Evolutionary conservation across 2,888 invertebrate species (phyloP).

Genomic region (Andrena trimmerana): DNA sequence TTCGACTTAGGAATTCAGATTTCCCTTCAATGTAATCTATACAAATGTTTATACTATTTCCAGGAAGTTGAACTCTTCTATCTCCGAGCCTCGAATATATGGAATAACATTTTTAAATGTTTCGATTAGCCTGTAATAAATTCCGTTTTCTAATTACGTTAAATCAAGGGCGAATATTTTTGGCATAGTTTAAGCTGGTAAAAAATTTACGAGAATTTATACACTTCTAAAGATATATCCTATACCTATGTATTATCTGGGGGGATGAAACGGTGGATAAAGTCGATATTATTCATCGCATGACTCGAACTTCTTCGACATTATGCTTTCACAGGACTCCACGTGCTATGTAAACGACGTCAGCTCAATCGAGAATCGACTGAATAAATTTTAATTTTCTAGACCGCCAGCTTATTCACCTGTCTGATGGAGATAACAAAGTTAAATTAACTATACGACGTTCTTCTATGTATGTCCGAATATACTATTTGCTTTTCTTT

Average conservation of each 20-base stretch:
- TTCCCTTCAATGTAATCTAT: too few species aligned
- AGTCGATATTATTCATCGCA: conserved; percentile 36
- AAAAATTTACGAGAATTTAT: not conserved
- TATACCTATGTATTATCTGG: conserved; percentile 6
- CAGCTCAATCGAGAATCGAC: conserved; percentile 20
- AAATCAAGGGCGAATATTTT: too few species aligned
- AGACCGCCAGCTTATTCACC: conserved; percentile 37
- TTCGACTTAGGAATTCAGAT: too few species aligned
- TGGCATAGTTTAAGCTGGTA: too few species aligned
- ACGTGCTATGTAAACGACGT: not conserved
- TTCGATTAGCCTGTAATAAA: too few species aligned
- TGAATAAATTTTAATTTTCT: conserved; percentile 56
- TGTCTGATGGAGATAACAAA: conserved; percentile 29
- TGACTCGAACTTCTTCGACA: conserved; percentile 30
- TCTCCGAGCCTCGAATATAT: too few species aligned
- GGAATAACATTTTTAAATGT: too few species aligned
- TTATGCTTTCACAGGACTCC: conserved; percentile 10
- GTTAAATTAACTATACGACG: conserved; percentile 42
- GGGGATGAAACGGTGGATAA: conserved; percentile 16
- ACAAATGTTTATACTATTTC: too few species aligned
- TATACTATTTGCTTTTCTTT: not conserved
- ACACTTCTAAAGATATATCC: not conserved
- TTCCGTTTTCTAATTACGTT: too few species aligned
- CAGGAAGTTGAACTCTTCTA: too few species aligned
- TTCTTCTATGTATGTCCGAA: not conserved